Base-by-base conservation (phyloP, 2,797 vertebrate species). In the Heteromormyrus szaboi region DNA sequence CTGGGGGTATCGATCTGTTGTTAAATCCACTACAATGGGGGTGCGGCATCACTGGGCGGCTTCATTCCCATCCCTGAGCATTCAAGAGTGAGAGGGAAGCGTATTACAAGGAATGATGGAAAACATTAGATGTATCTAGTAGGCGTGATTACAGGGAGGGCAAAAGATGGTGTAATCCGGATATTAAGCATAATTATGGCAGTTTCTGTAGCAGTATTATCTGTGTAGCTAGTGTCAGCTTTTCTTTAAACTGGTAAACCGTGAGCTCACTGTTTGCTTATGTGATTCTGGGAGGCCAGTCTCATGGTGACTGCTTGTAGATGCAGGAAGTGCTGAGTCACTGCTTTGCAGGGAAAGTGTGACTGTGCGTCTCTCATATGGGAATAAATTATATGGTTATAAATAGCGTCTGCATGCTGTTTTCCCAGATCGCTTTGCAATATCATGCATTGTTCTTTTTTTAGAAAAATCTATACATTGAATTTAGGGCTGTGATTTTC, bases 301-400 rank as follows among this genome's bases (percentile, higher is more conserved):
- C 83, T 25, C 46, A 33, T 19, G 84, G 84, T 37, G 50, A 72
- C 84, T 76, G 51, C 87, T 29, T 46, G 54, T 89, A 86, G 54
- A 87, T 83, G 50, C 88, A 62, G 87, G 92, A 91, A 92, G 89
- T 88, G 76, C 79, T 87, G 86, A 89, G 88, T 89, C 88, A 91
- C 85, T 89, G 62, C 91, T 91, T 90, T 93, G 81, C 46, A 22
- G 25, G 90, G 92, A 90, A 89, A 22, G 65, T 91, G 92, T 93
- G 91, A 91, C 14, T 46, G 53, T 81, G 89, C 76, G n/a, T 81
- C 76, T 81, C 76, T 46, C 41, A 46, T 46, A 46, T 46, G 19
- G 76, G 41, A 44, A 81, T 46, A 81, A 46, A 46, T 46, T 19
- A 81, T 46, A 3, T 2, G 41, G 76, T 11, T 44, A 46, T 81